Evolutionary conservation across 2,797 vertebrate genomes (phyloP), one percentile per base, ranked within the genome.

Genomic region (Sebastes kiyomatsui): DNA sequence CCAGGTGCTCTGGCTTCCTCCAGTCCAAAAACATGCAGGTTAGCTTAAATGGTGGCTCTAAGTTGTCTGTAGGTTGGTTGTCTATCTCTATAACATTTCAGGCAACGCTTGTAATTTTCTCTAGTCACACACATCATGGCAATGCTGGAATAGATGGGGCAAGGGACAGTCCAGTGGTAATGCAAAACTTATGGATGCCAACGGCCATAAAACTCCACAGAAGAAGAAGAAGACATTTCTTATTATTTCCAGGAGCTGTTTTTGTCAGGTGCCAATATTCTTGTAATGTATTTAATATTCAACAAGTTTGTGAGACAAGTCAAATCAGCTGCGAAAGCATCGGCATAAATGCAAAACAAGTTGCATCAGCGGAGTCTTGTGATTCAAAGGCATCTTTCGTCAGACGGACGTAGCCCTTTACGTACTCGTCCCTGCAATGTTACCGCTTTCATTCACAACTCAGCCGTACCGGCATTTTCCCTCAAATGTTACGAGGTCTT

Each of bases 51-150:
- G 30, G 30, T n/a, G 30, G 38, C 38, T 38, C 35, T 38, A 38
- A 38, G 35, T 38, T 38, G 35, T 38, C 35, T 38, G 35, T 38
- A 38, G 12, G 35, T 38, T 38, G 12, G 35, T 38, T 38, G 35
- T 38, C 35, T 0, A 0, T 38, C 35, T 38, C 35, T 38, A 38
- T 38, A 38, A 38, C 35, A 0, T 38, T 38, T 38, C 35, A 38
- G 35, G 35, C 35, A 38, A 38, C 0, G 35, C 35, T 42, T 42
- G 38, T 42, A 42, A 7, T 42, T 42, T 42, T 42, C 38, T 42
- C 38, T 42, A 42, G 38, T 42, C 38, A 42, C 38, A 1, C 0
- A 42, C 38, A 42, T 16, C 38, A 42, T 42, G 38, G 38, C 38
- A 0, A 16, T 42, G 38, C 38, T 42, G 38, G 14, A 42, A 42